These are phyloP conservation scores for Drosophila ananassae DNA, from an alignment of 1,140 invertebrate genomes.

Conservation along the genomic window DNA sequence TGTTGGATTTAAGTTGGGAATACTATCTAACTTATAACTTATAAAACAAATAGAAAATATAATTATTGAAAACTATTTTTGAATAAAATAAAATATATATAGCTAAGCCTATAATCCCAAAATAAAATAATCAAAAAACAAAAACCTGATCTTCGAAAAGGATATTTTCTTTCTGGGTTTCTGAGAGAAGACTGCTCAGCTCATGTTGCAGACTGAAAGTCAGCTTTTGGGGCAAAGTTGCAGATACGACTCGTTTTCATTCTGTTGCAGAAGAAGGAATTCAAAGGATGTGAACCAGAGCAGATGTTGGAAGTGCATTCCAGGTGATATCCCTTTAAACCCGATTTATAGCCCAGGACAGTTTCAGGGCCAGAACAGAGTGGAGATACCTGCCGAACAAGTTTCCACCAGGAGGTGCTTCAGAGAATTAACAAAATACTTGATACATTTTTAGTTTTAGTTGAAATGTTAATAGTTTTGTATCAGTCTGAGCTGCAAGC, in stretches of 20 bases:
- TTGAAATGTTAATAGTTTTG: too few species aligned
- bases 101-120: too few species aligned
- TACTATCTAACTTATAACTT: too few species aligned
- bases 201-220: slow-evolving; percentile 13
- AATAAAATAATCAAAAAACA: neutral
- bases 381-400: slow-evolving; percentile 29
- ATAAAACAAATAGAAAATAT: too few species aligned
- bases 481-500: too few species aligned
- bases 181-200: too few species aligned
- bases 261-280: slow-evolving; percentile 2
- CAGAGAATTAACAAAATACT: too few species aligned
- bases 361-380: slow-evolving; percentile 13
- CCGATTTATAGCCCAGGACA: slow-evolving; percentile 16
- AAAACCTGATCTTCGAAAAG: slow-evolving; percentile 62
- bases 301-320: slow-evolving; percentile 21
- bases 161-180: too few species aligned
- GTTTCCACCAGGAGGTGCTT: slow-evolving; percentile 10
- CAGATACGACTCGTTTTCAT: slow-evolving; percentile 32
- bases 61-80: too few species aligned
- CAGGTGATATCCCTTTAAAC: slow-evolving; percentile 12
- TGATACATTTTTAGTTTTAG: too few species aligned
- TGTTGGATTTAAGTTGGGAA: too few species aligned
- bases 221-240: slow-evolving; percentile 23
- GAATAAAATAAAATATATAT: too few species aligned
- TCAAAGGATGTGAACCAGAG: slow-evolving; percentile 4